phyloP scores from a whole-genome alignment of 1,140 invertebrate genomes.

The Drosophila azteca region DNA sequence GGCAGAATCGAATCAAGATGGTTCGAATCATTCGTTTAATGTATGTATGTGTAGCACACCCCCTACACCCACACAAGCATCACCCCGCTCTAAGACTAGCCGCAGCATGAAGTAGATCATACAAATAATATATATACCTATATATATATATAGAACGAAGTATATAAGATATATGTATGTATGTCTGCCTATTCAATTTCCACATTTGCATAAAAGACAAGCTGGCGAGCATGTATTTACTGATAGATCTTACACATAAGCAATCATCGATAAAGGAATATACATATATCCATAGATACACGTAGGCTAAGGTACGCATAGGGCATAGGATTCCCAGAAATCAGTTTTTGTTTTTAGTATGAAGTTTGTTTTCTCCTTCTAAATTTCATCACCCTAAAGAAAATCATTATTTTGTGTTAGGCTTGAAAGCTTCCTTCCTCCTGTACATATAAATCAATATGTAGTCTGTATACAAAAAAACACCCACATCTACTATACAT shows the following conservation, averaged over 20 bases:
- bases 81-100: constrained; percentile 33
- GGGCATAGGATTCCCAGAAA: constrained; percentile 27
- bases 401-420: constrained; percentile 49
- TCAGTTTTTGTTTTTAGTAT: constrained; percentile 42
- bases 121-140: constrained; percentile 6
- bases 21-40: neutral
- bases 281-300: constrained; percentile 14
- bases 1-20: constrained; percentile 23
- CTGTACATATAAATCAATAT: constrained; percentile 76
- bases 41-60: neutral
- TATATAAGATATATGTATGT: constrained; percentile 33
- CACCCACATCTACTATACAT: constrained; percentile 12
- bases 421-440: constrained; percentile 55
- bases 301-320: neutral
- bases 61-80: neutral
- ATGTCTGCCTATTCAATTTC: constrained; percentile 66
- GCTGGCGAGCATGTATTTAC: constrained; percentile 75
- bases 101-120: constrained; percentile 38
- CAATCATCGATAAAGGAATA: constrained; percentile 6
- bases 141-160: no score
- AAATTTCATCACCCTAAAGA: constrained; percentile 31
- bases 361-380: neutral
- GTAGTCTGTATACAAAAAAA: constrained; percentile 25
- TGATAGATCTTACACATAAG: constrained; percentile 53
- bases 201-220: constrained; percentile 80